These are phyloP conservation scores for Pangasius krempfi DNA, from an alignment of 2,797 vertebrate genomes.

Conservation along the genomic window DNA sequence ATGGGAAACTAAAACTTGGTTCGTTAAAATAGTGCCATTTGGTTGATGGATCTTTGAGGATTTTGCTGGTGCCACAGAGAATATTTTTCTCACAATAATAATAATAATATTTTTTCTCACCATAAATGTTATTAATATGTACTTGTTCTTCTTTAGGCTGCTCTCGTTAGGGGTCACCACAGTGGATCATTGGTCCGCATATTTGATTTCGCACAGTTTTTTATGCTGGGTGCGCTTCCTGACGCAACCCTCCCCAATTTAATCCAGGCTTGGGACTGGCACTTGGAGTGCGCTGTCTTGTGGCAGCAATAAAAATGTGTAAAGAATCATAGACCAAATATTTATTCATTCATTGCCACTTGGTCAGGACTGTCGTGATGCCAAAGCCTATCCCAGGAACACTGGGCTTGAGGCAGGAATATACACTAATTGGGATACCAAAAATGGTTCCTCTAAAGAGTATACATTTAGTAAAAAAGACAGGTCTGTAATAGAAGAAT, in stretches of 20 bases:
- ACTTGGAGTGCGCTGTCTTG: too few species aligned
- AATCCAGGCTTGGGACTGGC: too few species aligned
- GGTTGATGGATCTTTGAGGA: not conserved
- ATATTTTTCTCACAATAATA: not conserved
- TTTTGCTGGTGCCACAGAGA: not conserved
- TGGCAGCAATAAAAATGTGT: not conserved
- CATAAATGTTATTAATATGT: not conserved
- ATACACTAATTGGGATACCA: not conserved
- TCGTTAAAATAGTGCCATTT: not conserved
- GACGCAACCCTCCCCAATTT: too few species aligned
- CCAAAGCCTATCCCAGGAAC: not conserved
- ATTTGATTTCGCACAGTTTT: too few species aligned
- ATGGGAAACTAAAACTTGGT: not conserved
- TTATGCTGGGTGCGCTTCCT: too few species aligned
- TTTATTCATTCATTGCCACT: not conserved
- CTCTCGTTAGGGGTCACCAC: too few species aligned
- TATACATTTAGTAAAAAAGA: not conserved
- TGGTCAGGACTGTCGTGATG: not conserved
- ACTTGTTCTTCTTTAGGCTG: too few species aligned
- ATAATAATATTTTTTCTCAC: not conserved
- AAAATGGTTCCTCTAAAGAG: not conserved
- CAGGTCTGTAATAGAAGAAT: not conserved
- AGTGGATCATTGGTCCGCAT: too few species aligned
- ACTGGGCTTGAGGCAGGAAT: not conserved
- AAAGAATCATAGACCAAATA: not conserved